These are phyloP conservation scores for Thereuonema tuberculata DNA, from an alignment of 1,140 invertebrate species.

Conservation along the genomic window DNA sequence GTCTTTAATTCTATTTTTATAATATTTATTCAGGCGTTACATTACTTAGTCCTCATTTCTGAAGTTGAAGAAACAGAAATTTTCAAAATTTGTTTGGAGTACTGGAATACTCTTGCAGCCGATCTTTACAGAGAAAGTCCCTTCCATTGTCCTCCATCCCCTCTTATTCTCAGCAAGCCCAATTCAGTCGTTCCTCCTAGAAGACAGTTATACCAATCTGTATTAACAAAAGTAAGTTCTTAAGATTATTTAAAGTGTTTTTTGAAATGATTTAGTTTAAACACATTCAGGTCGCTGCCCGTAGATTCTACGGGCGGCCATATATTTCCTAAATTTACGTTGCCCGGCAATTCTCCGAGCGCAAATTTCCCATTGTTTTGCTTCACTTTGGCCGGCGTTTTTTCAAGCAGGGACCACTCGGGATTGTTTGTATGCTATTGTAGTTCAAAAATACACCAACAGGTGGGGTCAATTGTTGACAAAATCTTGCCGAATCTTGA, in stretches of 20 bases:
- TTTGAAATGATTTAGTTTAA: too few relatives aligned
- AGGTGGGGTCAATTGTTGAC: too few relatives aligned
- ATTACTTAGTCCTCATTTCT: slow-evolving; percentile 91
- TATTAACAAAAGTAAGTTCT: slow-evolving; percentile 54
- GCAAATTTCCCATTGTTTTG: too few relatives aligned
- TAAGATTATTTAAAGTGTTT: neutral
- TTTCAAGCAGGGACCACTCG: too few relatives aligned
- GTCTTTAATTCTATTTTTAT: neutral
- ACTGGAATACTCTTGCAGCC: slow-evolving; percentile 87
- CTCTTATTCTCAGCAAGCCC: slow-evolving; percentile 33
- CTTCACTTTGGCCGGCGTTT: too few relatives aligned
- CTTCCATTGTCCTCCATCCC: slow-evolving; percentile 24
- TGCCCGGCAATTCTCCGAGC: too few relatives aligned
- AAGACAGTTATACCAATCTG: slow-evolving; percentile 57
- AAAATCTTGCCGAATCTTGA: too few relatives aligned
- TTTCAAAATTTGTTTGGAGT: slow-evolving; percentile 99
- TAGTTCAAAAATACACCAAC: too few relatives aligned
- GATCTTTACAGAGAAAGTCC: slow-evolving; percentile 64
- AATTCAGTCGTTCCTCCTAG: slow-evolving; percentile 33
- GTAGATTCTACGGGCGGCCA: too few relatives aligned
- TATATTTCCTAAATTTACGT: too few relatives aligned
- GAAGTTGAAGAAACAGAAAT: slow-evolving; percentile 99
- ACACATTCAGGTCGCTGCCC: too few relatives aligned
- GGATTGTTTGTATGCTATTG: too few relatives aligned
- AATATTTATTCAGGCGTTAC: slow-evolving; percentile 47